These are phyloP conservation scores for Noctua pronuba DNA, from an alignment of 2,888 invertebrate species.

Conservation along the genomic window DNA sequence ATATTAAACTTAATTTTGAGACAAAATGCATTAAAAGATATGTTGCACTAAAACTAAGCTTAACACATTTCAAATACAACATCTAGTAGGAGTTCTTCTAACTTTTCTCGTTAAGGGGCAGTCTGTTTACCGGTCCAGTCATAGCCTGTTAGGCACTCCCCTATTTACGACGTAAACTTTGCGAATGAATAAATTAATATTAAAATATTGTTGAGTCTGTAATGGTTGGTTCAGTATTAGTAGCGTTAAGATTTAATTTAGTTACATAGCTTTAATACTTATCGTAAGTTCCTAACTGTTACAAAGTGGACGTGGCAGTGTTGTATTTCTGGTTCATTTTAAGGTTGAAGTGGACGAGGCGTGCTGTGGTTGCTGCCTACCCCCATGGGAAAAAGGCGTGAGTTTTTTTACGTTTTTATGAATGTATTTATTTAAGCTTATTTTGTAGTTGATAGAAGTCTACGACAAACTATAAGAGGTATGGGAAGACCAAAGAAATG, in stretches of 20 bases:
- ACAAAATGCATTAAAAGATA: conserved; percentile 2
- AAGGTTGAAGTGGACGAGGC: too few relatives aligned
- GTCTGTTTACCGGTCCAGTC: conserved; percentile 71
- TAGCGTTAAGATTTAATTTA: conserved; percentile 17
- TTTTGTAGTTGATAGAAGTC: background rate
- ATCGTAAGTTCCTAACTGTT: background rate
- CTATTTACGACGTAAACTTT: conserved; percentile 66
- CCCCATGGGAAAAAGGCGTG: background rate
- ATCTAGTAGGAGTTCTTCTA: conserved; percentile 64
- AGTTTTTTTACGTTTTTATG: background rate
- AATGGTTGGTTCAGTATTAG: conserved; percentile 7
- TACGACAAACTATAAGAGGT: background rate
- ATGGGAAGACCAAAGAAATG: too few relatives aligned
- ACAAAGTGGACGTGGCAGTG: background rate
- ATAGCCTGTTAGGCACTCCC: conserved; percentile 61
- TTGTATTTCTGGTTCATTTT: background rate
- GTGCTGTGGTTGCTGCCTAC: background rate
- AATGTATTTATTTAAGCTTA: background rate
- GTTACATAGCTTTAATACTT: background rate
- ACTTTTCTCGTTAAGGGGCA: conserved; percentile 80
- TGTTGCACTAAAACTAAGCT: conserved; percentile 16
- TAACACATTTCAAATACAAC: conserved; percentile 59
- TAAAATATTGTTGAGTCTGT: conserved; percentile 57
- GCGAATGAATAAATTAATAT: conserved; percentile 68
- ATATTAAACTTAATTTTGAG: conserved; percentile 4